Evolutionary conservation across 92 coral and sea anemone species (phyloP), one percentile per base, ranked within the genome.

Genomic region (Epizoanthus fatuus): DNA sequence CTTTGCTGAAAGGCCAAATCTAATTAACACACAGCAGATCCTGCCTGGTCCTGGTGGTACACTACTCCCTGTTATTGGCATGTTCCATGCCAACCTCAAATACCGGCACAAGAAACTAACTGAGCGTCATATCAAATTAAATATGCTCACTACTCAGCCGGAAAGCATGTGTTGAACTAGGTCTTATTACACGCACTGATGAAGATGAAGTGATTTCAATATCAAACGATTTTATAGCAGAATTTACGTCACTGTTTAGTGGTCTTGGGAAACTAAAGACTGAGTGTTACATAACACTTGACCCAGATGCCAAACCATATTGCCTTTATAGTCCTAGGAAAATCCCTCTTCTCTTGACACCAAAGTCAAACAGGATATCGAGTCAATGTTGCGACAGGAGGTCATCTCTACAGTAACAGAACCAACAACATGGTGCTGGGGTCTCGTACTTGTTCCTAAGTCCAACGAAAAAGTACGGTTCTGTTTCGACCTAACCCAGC

Each of bases 351-450:
- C 2, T 0, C 1, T 44, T 44, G 7, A 2, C 2, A 44, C 0
- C 7, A 44, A 44, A 7, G 7, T 44, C 5, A 2, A 44, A 44
- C 69, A 63, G 47, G 47, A 44, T 0, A 4, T 44, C 8, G 2
- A 44, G 47, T 44, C 47, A 44, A 4, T 44, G 47, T 2, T 44
- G 47, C 47, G 8, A 44, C 47, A 4, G 47, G 47, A 0, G 2
- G 2, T 44, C 7, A 44, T 4, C 47, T 44, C 85, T 63, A 83
- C 87, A 1, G 82, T 88, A 49, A 84, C 85, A 19, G 83, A 56
- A 5, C 95, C 95, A 0, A 92, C 88, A n/a, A 54, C 57, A 19
- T 92, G 95, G 90, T 92, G 90, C 73, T 37, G 86, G 0, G 93
- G 86, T 16, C 70, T 92, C 7, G 89, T 87, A 49, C 75, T 83